phyloP scores from a whole-genome alignment of 2,113 vertebrate species.

The Orcinus orca region DNA sequence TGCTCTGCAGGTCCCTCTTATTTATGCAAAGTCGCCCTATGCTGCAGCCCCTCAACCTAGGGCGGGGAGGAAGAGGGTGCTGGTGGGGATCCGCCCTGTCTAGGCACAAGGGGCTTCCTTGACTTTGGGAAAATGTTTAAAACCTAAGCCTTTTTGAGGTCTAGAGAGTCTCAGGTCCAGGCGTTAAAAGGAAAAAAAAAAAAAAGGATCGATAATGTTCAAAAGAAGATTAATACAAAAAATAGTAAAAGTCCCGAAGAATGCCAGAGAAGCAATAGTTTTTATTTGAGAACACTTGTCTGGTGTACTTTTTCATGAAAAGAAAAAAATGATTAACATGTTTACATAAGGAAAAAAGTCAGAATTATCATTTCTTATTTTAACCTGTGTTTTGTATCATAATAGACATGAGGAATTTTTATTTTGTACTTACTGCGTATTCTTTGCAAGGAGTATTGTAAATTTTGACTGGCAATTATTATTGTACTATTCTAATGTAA shows the following conservation, averaged over 20 bases:
- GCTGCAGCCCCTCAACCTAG: constrained; percentile 44
- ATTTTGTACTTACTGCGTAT: constrained; percentile 91
- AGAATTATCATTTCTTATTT: constrained; percentile 84
- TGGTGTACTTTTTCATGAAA: constrained; percentile 80
- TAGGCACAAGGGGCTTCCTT: neutral
- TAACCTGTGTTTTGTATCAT: constrained; percentile 95
- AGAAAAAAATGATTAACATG: constrained; percentile 76
- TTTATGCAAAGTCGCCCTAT: constrained; percentile 83
- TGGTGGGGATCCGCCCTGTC: neutral
- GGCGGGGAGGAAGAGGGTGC: neutral
- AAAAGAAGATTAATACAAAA: constrained; percentile 34
- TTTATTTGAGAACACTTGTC: constrained; percentile 77
- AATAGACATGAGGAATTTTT: constrained; percentile 82
- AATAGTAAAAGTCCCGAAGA: constrained; percentile 70
- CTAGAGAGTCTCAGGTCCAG: constrained; percentile 84
- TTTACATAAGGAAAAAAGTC: constrained; percentile 86
- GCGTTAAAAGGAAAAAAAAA: constrained; percentile 58
- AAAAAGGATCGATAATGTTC: constrained; percentile 32
- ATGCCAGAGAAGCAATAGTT: constrained; percentile 59
- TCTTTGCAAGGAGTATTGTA: constrained; percentile 95
- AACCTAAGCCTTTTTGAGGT: constrained; percentile 73
- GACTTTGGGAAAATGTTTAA: constrained; percentile 1
- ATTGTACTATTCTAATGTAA: constrained; percentile 96
- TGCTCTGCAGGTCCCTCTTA: constrained; percentile 69
- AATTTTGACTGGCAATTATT: constrained; percentile 90